These are phyloP conservation scores for Pyrocephalus nanus DNA, from an alignment of 2,797 vertebrate species.

Conservation along the genomic window DNA sequence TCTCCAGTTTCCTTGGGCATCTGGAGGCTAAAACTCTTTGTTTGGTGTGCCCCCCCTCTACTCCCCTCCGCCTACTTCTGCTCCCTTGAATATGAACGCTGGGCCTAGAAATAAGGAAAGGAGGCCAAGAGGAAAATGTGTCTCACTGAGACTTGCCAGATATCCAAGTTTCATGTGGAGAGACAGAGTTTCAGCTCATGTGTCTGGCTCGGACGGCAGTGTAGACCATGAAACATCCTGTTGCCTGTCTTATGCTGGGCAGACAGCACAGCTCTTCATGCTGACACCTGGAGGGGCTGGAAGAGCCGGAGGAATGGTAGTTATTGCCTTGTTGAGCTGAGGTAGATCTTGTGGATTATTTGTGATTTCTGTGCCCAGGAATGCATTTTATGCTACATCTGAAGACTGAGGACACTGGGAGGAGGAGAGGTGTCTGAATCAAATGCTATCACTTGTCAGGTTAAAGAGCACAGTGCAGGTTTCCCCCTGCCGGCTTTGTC, in stretches of 20 bases:
- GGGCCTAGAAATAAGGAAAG: conserved; percentile 28
- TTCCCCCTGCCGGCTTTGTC: neutral
- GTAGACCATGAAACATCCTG: neutral
- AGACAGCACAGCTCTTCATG: neutral
- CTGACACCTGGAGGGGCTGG: neutral
- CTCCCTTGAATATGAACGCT: neutral
- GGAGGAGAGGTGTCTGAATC: neutral
- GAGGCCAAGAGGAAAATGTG: conserved; percentile 51
- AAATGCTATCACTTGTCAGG: neutral
- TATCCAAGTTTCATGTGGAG: conserved; percentile 29
- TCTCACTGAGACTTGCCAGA: conserved; percentile 46
- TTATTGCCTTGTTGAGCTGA: rapidly evolving
- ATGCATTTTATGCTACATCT: neutral
- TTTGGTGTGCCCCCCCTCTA: neutral
- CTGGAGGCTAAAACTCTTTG: neutral
- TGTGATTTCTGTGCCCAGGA: neutral
- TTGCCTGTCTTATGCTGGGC: neutral
- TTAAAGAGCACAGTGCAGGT: neutral
- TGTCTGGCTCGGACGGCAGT: neutral
- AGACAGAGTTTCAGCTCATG: conserved; percentile 17
- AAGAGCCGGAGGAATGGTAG: neutral
- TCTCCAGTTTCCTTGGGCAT: neutral
- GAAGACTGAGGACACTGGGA: neutral
- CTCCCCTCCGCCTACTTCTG: neutral
- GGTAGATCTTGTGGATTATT: neutral